Percentiles rank a stretch among this genome's conserved stretches.
phyloP scores from a whole-genome alignment of 2,797 vertebrate genomes.

The Cephalopachus bancanus region DNA sequence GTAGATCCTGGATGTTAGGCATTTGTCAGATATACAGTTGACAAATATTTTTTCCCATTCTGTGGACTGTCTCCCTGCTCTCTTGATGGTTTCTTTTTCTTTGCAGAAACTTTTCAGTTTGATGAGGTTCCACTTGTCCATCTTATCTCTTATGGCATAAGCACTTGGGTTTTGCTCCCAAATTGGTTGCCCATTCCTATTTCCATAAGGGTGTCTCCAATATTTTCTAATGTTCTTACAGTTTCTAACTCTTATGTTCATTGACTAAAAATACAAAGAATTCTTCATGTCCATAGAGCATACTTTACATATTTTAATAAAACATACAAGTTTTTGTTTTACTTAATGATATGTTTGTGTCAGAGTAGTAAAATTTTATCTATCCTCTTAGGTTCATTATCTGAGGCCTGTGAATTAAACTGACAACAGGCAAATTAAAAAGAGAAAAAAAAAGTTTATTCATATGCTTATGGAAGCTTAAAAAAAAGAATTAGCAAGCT shows the following conservation, averaged over 20 bases:
- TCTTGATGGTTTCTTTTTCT: too few relatives aligned
- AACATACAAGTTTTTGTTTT: background rate
- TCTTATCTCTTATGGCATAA: too few relatives aligned
- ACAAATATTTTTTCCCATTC: too few relatives aligned
- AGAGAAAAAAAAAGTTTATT: background rate
- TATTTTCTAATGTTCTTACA: too few relatives aligned
- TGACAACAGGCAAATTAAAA: background rate
- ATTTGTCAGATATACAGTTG: too few relatives aligned
- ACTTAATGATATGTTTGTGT: background rate
- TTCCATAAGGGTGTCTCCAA: too few relatives aligned
- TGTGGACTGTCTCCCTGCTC: too few relatives aligned
- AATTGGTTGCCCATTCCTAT: too few relatives aligned
- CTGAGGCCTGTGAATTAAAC: background rate
- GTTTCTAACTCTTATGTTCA: background rate
- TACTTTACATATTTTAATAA: background rate
- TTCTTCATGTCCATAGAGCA: background rate
- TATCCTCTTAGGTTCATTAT: background rate
- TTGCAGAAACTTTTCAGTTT: too few relatives aligned
- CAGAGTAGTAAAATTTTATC: background rate
- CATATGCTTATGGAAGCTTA: background rate
- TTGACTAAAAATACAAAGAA: background rate
- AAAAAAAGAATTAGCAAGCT: background rate
- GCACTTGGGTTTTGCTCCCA: too few relatives aligned
- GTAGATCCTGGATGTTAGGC: too few relatives aligned
- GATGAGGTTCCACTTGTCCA: too few relatives aligned